A percentile compares a stretch with the other conserved stretches of the same genome.
These are phyloP conservation scores for Sebastes cheni DNA, from an alignment of 2,797 vertebrate species.

Conservation along the genomic window DNA sequence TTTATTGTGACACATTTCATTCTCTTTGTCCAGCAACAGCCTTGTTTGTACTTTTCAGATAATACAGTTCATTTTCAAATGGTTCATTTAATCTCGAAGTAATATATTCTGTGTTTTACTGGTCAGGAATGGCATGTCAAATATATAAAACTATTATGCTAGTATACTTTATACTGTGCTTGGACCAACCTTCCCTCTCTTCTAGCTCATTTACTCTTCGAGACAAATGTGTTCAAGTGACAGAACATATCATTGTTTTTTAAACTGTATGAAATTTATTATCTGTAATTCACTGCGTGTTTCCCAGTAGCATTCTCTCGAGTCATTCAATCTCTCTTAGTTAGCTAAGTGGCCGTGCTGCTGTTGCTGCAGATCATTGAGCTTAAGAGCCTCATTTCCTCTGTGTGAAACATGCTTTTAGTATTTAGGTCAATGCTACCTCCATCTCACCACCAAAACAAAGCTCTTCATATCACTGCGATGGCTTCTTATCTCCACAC, in stretches of 20 bases:
- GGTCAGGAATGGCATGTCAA: not conserved
- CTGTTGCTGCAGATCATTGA: conserved; percentile 11
- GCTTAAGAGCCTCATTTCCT: conserved; percentile 35
- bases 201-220: not conserved
- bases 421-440: conserved; percentile 55
- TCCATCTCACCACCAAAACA: conserved; percentile 34
- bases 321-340: conserved; percentile 21
- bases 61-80: not conserved
- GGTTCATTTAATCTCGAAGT: not conserved
- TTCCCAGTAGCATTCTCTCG: not conserved
- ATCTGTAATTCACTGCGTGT: conserved; percentile 7
- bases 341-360: conserved; percentile 25
- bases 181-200: not conserved
- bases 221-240: not conserved
- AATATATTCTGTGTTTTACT: not conserved
- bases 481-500: conserved; percentile 1
- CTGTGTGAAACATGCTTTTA: conserved; percentile 40
- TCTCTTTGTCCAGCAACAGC: not conserved
- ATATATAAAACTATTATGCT: not conserved
- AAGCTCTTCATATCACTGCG: conserved; percentile 22
- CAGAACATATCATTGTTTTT: not conserved
- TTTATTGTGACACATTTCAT: not conserved
- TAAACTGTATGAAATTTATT: not conserved
- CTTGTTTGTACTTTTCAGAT: not conserved
- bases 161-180: not conserved